phyloP scores from a whole-genome alignment of 1,140 invertebrate genomes.

The Popillia japonica region DNA sequence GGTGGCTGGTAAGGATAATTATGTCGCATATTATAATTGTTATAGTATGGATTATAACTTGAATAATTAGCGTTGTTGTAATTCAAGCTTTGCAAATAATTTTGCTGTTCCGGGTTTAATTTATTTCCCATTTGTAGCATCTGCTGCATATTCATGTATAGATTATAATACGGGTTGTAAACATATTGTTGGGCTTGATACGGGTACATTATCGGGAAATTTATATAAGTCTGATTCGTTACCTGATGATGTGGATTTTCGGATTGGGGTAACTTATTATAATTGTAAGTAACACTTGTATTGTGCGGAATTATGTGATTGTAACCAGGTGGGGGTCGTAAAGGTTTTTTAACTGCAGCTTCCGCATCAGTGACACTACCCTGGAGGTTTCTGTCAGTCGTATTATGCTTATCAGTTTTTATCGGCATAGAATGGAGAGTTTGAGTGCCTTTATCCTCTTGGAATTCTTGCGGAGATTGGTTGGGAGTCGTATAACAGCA shows the following conservation, averaged over 20 bases:
- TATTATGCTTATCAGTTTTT: not conserved
- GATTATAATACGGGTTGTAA: not conserved
- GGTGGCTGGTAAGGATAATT: no score
- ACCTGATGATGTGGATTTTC: not conserved
- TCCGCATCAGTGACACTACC: not conserved
- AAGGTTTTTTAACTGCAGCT: not conserved
- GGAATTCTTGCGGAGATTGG: not conserved
- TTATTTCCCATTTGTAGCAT: not conserved
- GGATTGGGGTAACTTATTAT: not conserved
- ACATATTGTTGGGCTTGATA: not conserved
- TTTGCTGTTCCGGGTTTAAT: not conserved
- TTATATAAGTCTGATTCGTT: not conserved
- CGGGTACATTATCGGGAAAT: not conserved
- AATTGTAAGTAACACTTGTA: not conserved
- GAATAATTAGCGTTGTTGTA: not conserved
- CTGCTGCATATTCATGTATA: not conserved
- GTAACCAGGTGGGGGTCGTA: constrained; percentile 23
- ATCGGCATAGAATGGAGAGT: not conserved
- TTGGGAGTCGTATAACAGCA: not conserved
- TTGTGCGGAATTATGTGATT: not conserved
- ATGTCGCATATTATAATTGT: no score
- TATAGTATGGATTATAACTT: no score
- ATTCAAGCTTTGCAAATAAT: not conserved
- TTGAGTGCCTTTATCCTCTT: not conserved
- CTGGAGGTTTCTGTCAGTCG: not conserved